Evolutionary conservation across 2,888 invertebrate genomes (phyloP).

Genomic region (Scrobipalpa costella): DNA sequence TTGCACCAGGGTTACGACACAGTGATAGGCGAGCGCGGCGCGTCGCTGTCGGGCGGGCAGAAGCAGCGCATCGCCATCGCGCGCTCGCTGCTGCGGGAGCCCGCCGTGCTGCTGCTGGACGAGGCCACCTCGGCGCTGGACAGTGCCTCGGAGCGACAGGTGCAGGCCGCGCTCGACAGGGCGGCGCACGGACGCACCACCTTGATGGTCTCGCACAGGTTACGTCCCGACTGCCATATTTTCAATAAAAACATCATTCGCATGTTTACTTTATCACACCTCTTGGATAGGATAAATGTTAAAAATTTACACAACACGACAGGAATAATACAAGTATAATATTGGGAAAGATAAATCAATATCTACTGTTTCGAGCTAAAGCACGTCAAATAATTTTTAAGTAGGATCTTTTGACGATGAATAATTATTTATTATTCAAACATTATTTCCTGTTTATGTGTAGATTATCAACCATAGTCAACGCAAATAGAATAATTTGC

Average conservation of each 20-base stretch:
- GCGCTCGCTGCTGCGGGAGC: constrained; percentile 87
- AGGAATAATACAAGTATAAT: too few relatives aligned
- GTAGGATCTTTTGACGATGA: too few relatives aligned
- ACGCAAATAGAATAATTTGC: constrained; percentile 86
- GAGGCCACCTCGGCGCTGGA: constrained; percentile 94
- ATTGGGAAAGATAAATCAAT: too few relatives aligned
- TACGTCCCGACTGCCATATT: too few relatives aligned
- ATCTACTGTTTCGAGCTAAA: too few relatives aligned
- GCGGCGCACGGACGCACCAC: constrained; percentile 88
- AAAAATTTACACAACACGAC: too few relatives aligned
- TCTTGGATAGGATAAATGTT: too few relatives aligned
- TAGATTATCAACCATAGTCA: constrained; percentile 86
- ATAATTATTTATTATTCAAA: too few relatives aligned
- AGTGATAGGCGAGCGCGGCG: constrained; percentile 89
- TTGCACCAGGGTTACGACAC: constrained; percentile 86
- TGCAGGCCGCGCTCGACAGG: constrained; percentile 88
- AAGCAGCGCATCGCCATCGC: constrained; percentile 93
- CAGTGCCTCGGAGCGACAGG: constrained; percentile 88
- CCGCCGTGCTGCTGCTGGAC: constrained; percentile 87
- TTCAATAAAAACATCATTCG: too few relatives aligned
- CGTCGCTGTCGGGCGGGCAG: constrained; percentile 90
- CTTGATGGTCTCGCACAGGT: constrained; percentile 86
- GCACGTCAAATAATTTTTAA: too few relatives aligned
- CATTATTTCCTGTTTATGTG: too few relatives aligned
- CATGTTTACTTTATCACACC: too few relatives aligned